Evolutionary conservation across 2,888 invertebrate species (phyloP).

Genomic region (Drosophila kanekoi): DNA sequence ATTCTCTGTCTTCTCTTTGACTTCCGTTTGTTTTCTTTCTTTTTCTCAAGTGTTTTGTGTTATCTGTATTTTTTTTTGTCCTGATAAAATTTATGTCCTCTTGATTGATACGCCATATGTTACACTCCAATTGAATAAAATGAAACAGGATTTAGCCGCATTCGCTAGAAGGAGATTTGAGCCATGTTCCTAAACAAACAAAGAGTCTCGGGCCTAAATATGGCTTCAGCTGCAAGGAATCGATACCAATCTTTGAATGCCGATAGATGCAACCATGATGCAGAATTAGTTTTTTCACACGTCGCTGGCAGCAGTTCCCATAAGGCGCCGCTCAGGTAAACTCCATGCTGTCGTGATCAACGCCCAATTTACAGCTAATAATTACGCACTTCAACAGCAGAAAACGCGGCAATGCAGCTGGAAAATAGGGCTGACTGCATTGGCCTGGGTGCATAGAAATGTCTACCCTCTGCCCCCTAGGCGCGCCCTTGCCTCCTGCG

Average conservation of each 20-base stretch:
- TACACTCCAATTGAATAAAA: too few species aligned
- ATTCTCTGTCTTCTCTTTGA: constrained; percentile 46
- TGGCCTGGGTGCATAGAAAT: constrained; percentile 56
- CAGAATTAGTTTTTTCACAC: constrained; percentile 41
- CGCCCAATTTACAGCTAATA: constrained; percentile 80
- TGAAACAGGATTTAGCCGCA: too few species aligned
- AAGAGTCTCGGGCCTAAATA: background rate
- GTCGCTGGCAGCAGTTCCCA: constrained; percentile 37
- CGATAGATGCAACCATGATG: constrained; percentile 3
- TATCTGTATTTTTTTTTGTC: constrained; percentile 33
- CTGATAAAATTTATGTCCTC: constrained; percentile 40
- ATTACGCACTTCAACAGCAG: constrained; percentile 57
- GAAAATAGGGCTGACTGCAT: constrained; percentile 33
- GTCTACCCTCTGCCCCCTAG: constrained; percentile 13
- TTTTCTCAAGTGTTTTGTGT: constrained; percentile 47
- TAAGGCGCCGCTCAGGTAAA: constrained; percentile 43
- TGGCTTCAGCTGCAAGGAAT: background rate
- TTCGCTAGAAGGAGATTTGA: background rate
- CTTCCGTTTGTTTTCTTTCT: constrained; percentile 62
- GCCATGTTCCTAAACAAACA: background rate
- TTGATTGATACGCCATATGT: background rate
- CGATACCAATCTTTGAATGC: too few species aligned
- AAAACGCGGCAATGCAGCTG: constrained; percentile 26
- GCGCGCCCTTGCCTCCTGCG: too few species aligned
- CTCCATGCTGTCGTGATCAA: constrained; percentile 62